Evolutionary conservation across 1,140 invertebrate species (phyloP).

Genomic region (Leguminivora glycinivorella): DNA sequence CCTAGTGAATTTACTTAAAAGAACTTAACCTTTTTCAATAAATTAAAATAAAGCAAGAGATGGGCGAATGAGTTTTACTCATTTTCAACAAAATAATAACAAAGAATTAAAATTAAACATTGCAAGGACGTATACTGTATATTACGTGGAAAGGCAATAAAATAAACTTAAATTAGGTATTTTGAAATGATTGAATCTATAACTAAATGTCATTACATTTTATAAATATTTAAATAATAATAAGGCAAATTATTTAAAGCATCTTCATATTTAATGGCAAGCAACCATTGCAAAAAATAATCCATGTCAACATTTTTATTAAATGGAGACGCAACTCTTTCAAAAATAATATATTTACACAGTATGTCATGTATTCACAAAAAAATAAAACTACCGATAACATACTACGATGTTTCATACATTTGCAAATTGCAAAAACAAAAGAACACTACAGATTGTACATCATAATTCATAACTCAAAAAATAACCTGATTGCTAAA

Average conservation of each 20-base stretch:
- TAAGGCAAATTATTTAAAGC: slow-evolving; percentile 40
- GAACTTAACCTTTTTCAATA: slow-evolving; percentile 45
- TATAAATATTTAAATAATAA: slow-evolving; percentile 35
- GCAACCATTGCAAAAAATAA: slow-evolving; percentile 32
- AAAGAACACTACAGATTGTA: background rate
- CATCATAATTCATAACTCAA: background rate
- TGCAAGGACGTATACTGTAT: slow-evolving; percentile 27
- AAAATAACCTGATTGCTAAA: background rate
- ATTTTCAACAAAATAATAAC: slow-evolving; percentile 53
- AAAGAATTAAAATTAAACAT: slow-evolving; percentile 39
- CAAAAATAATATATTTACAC: slow-evolving; percentile 34
- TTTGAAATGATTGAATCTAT: background rate
- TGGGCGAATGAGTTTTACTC: slow-evolving; percentile 72
- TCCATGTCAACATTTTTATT: slow-evolving; percentile 38
- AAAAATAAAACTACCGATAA: slow-evolving; percentile 24
- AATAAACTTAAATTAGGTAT: slow-evolving; percentile 14
- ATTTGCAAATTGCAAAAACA: background rate
- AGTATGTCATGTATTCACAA: slow-evolving; percentile 38
- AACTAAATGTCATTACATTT: slow-evolving; percentile 8
- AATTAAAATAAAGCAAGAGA: slow-evolving; percentile 70
- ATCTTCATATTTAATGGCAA: slow-evolving; percentile 39
- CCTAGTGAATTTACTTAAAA: slow-evolving; percentile 12
- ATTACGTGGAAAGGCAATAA: background rate
- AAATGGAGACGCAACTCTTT: slow-evolving; percentile 27
- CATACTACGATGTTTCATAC: background rate